Base-by-base conservation (phyloP, 2,797 vertebrate genomes). In the Poecilia velifera region DNA sequence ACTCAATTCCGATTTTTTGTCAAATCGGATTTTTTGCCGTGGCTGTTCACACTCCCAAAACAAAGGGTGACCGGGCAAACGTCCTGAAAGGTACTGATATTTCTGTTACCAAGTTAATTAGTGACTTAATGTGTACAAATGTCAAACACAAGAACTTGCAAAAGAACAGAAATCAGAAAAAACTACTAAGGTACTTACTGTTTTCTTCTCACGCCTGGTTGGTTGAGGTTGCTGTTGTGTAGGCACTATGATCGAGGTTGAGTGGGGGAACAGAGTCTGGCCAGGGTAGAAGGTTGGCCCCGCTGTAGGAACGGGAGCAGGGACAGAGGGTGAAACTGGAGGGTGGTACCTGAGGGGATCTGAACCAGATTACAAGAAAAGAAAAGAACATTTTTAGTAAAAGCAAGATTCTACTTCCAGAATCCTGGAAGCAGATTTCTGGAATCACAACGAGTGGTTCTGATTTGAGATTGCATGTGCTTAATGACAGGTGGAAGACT, bases 171-270 rank as follows among this genome's bases (percentile, higher is more conserved):
- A 51, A 3, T 31, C 36, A 39, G n/a, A n/a, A 62, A 39, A 20
- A 71, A 92, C 82, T 79, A 46, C 78, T 78, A 66, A 86, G 80
- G 88, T 82, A 95, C 96, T 96, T 94, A 99, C 98, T 94, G 98
- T 97, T 92, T 99, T 99, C 90, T 99, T 99, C 95, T 99, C 98
- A 77, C 98, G 97, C 93, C 99, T 99, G 90, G 97, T 93, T 90
- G 97, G 97, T 76, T 97, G 98, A 90, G 96, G 97, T 94, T 95
- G 97, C 94, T 98, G 98, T 95, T 97, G 98, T 49, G 98, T 96
- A 97, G 98, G 98, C 98, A 99, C 97, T 95, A 99, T 98, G 95
- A 99, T 98, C 87, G 98, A 97, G 72, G 98, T 95, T 74, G 96
- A 96, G 59, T 96, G 96, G 92, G 96, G 96, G 94, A 98, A 99